phyloP scores from a whole-genome alignment of 2,888 invertebrate genomes.

The Pachliopta kotzebuea region DNA sequence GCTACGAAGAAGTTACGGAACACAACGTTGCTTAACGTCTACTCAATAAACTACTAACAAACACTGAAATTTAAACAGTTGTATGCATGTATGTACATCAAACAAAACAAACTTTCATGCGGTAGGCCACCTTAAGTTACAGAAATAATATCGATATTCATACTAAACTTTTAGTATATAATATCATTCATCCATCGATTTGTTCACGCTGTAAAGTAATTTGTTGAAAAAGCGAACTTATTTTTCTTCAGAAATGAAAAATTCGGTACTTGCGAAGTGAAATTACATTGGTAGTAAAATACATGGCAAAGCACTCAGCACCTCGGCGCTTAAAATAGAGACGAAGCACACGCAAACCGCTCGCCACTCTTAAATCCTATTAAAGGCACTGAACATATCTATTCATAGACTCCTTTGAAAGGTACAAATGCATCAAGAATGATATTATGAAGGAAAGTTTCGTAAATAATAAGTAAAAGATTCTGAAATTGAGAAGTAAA shows the following conservation, averaged over 20 bases:
- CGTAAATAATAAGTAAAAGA: background rate
- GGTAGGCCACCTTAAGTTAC: background rate
- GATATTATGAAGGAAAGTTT: background rate
- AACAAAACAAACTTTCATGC: background rate
- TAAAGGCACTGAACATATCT: constrained; percentile 47
- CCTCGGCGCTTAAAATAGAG: constrained; percentile 59
- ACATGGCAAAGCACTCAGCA: constrained; percentile 70
- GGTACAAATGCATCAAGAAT: constrained; percentile 5
- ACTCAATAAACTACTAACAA: background rate
- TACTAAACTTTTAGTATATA: background rate
- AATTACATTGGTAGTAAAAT: constrained; percentile 29
- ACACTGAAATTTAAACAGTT: background rate
- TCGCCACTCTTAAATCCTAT: constrained; percentile 64
- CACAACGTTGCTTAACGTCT: background rate
- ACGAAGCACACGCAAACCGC: constrained; percentile 54
- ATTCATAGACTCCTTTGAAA: constrained; percentile 45
- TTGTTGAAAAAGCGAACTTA: background rate
- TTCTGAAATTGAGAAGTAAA: too few species aligned
- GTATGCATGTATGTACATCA: background rate
- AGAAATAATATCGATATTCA: background rate
- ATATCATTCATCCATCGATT: background rate
- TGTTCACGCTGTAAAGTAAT: background rate
- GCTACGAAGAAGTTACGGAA: background rate
- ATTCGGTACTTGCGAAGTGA: constrained; percentile 33
- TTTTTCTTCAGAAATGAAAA: background rate